phyloP scores from a whole-genome alignment of 2,797 vertebrate species.

The Artibeus lituratus region DNA sequence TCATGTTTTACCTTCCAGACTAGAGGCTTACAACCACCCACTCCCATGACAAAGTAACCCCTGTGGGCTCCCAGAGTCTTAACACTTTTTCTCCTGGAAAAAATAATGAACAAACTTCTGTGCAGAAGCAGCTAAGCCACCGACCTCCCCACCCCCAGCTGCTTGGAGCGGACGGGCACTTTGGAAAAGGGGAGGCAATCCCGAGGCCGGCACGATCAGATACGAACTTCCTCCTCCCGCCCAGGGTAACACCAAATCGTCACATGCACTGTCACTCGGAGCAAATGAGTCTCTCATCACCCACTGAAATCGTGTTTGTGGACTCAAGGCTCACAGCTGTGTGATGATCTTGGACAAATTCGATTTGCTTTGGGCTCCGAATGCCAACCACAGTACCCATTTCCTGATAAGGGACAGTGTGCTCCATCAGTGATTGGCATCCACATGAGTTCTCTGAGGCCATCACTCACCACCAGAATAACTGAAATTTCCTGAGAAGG shows the following conservation, averaged over 20 bases:
- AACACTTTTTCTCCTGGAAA: not conserved
- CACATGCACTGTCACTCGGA: not conserved
- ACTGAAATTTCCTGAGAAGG: not conserved
- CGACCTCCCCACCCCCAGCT: not conserved
- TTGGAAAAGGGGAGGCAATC: not conserved
- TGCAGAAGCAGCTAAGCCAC: not conserved
- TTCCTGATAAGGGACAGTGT: fast-evolving
- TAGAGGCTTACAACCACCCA: not conserved
- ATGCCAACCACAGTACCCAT: not conserved
- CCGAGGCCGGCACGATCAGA: not conserved
- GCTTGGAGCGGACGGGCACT: not conserved
- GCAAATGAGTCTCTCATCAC: not conserved
- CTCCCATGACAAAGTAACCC: not conserved
- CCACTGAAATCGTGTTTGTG: fast-evolving
- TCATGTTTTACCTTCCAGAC: not conserved
- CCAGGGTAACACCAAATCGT: fast-evolving
- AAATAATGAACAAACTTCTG: not conserved
- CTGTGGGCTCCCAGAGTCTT: not conserved
- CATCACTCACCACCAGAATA: not conserved
- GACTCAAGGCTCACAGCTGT: not conserved
- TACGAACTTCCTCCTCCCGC: fast-evolving
- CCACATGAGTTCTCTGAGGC: fast-evolving
- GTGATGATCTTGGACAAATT: not conserved
- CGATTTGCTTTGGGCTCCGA: not conserved
- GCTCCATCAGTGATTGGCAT: not conserved